Evolutionary conservation across 2,888 invertebrate genomes (phyloP).

Genomic region (Drosophila kanekoi): DNA sequence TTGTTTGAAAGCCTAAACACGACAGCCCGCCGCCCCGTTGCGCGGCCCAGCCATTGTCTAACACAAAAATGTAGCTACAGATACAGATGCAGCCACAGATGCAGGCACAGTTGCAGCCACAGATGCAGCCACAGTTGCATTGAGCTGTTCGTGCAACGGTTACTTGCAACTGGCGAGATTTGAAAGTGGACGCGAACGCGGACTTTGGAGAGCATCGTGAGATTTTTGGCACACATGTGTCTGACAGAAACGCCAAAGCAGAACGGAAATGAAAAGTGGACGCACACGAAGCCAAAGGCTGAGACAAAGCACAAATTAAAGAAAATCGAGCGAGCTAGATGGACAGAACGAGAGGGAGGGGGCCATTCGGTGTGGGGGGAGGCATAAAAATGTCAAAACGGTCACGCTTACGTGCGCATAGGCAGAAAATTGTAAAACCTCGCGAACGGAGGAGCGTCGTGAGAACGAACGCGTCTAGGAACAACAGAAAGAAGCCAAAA

Average conservation of each 20-base stretch:
- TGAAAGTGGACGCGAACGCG: slow-evolving; percentile 12
- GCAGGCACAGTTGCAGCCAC: not conserved
- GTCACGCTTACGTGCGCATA: slow-evolving; percentile 73
- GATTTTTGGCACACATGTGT: slow-evolving; percentile 57
- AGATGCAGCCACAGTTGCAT: slow-evolving; percentile 14
- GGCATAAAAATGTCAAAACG: slow-evolving; percentile 64
- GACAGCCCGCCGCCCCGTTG: slow-evolving; percentile 2
- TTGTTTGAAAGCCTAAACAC: slow-evolving; percentile 61
- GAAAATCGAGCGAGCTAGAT: not conserved
- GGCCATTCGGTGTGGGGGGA: not conserved
- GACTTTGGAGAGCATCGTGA: slow-evolving; percentile 38
- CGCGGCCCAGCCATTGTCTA: slow-evolving; percentile 16
- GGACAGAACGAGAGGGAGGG: not conserved
- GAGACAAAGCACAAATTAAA: slow-evolving; percentile 8
- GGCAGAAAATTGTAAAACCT: slow-evolving; percentile 47
- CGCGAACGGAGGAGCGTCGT: slow-evolving; percentile 37
- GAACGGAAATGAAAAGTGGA: slow-evolving; percentile 70
- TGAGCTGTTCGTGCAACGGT: slow-evolving; percentile 18
- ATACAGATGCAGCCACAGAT: slow-evolving; percentile 20
- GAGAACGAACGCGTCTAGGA: slow-evolving; percentile 48
- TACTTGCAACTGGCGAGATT: slow-evolving; percentile 12
- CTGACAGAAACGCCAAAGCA: slow-evolving; percentile 36
- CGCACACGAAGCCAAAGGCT: slow-evolving; percentile 59
- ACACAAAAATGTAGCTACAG: slow-evolving; percentile 34
- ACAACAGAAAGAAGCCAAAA: slow-evolving; percentile 8